Percentiles rank a stretch among this genome's conserved stretches.
Conservation (phyloP, 2,888 invertebrate species). For the Papilio demoleus region DNA sequence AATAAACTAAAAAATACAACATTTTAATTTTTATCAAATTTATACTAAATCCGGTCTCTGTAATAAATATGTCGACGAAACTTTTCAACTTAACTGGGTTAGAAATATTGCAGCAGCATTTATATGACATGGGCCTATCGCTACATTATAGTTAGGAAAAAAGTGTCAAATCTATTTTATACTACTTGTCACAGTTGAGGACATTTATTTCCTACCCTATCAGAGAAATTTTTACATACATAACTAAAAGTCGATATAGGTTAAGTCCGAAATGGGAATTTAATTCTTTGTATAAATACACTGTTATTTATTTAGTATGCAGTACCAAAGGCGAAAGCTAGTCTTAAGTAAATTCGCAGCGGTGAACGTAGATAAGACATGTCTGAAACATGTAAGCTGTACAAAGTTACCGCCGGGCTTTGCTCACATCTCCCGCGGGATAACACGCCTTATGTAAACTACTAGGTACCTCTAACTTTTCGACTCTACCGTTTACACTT, state of each 20-base stretch:
- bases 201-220: neutral
- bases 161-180: neutral
- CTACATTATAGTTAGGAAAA: neutral
- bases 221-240: no score
- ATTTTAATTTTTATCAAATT: neutral
- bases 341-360: constrained; percentile 19
- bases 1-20: no score
- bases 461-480: constrained; percentile 17
- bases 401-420: constrained; percentile 23
- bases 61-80: constrained; percentile 1
- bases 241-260: no score
- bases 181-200: neutral
- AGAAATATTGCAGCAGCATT: constrained; percentile 1
- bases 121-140: constrained; percentile 5
- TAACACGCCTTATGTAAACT: constrained; percentile 7
- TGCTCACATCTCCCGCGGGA: constrained; percentile 10
- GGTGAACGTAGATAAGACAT: constrained; percentile 25
- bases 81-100: constrained; percentile 6
- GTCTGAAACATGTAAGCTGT: constrained; percentile 24
- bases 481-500: constrained; percentile 1
- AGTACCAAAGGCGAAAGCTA: constrained; percentile 15
- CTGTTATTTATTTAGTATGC: constrained; percentile 18
- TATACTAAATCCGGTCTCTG: constrained; percentile 1
- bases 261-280: no score
- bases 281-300: neutral